Percentiles rank a stretch among this genome's conserved stretches.
Evolutionary conservation across 2,113 vertebrate genomes (phyloP).

Genomic region (Turdus rufiventris): DNA sequence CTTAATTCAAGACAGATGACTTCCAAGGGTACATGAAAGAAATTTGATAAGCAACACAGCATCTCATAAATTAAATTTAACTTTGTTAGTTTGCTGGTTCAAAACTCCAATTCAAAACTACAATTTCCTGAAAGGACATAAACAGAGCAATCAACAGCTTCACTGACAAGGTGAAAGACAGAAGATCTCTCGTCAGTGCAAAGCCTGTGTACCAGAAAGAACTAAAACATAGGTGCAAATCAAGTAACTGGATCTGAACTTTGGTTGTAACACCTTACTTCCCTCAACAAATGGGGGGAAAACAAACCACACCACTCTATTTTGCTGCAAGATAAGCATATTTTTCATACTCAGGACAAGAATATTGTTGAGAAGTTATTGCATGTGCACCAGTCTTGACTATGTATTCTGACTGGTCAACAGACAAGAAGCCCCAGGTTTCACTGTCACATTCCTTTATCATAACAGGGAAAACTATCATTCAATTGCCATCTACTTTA

Average conservation of each 20-base stretch:
- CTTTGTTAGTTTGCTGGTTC: background rate
- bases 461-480: background rate
- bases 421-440: background rate
- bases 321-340: background rate
- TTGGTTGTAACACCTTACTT: background rate
- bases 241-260: background rate
- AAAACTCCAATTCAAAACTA: background rate
- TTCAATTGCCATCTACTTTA: background rate
- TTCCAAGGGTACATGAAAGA: background rate
- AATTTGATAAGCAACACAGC: background rate
- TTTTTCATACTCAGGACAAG: background rate
- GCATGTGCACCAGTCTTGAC: background rate
- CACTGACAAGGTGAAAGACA: background rate
- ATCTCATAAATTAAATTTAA: background rate
- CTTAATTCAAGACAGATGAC: background rate
- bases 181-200: background rate
- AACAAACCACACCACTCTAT: accelerated
- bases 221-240: background rate
- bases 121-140: background rate
- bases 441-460: conserved; percentile 9
- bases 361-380: background rate
- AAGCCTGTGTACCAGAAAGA: background rate
- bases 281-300: background rate
- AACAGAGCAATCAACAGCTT: background rate
- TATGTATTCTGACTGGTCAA: background rate